Evolutionary conservation across 1,140 invertebrate species (phyloP).

Genomic region (Hyles vespertilio): DNA sequence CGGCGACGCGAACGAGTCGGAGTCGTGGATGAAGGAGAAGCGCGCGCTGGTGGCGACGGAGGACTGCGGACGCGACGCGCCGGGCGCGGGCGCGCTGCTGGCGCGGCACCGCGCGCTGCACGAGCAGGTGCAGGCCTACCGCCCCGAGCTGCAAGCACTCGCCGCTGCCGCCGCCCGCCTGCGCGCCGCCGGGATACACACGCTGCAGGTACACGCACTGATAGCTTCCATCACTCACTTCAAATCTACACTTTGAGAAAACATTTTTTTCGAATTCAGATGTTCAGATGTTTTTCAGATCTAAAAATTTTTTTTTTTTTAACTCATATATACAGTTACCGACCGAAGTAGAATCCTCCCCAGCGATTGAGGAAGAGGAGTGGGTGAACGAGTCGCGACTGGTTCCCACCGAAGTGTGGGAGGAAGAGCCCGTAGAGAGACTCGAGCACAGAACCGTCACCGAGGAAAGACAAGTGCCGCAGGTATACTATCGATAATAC

Average conservation of each 20-base stretch:
- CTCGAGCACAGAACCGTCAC: constrained; percentile 89
- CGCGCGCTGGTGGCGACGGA: constrained; percentile 90
- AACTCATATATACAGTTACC: constrained; percentile 79
- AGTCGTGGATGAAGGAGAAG: constrained; percentile 97
- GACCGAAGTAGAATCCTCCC: constrained; percentile 79
- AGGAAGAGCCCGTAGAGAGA: constrained; percentile 91
- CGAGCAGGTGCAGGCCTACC: constrained; percentile 94
- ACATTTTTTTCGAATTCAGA: no score
- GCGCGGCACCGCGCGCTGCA: constrained; percentile 92
- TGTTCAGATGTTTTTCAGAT: no score
- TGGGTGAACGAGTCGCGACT: constrained; percentile 86
- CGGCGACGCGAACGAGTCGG: constrained; percentile 97
- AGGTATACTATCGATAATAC: constrained; percentile 62
- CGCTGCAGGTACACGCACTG: constrained; percentile 76
- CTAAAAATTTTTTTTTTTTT: no score
- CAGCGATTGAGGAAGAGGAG: constrained; percentile 83
- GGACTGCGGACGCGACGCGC: constrained; percentile 93
- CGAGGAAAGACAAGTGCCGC: constrained; percentile 91
- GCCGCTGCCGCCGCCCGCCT: constrained; percentile 90
- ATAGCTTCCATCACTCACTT: background rate
- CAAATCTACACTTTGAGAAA: no score
- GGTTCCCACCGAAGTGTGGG: constrained; percentile 93
- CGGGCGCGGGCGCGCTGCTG: constrained; percentile 89
- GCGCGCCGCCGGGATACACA: constrained; percentile 86
- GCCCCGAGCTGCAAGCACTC: constrained; percentile 91